Percentiles rank a stretch among this genome's conserved stretches.
Conservation (phyloP, 1,140 invertebrate species). For the Euwallacea similis region DNA sequence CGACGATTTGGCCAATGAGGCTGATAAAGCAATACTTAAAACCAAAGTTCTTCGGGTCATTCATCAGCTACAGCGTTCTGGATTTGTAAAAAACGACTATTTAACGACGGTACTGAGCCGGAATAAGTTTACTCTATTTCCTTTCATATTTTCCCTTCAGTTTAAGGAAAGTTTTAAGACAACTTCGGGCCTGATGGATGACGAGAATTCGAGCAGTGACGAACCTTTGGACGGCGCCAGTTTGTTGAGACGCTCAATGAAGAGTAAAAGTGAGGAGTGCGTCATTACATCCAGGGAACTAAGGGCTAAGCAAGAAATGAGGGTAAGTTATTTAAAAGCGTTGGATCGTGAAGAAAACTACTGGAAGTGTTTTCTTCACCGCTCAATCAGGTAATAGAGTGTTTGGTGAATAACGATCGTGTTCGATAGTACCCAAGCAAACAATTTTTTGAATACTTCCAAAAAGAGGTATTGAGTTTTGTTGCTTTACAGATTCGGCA, state of each 20-base stretch:
- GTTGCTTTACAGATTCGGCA: conserved; percentile 16
- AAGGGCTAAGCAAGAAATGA: conserved; percentile 10
- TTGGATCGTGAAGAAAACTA: background rate
- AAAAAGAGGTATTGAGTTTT: background rate
- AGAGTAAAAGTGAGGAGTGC: conserved; percentile 28
- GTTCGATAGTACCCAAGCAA: background rate
- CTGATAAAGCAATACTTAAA: conserved; percentile 93
- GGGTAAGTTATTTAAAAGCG: background rate
- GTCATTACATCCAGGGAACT: conserved; percentile 8
- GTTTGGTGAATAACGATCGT: too few relatives aligned
- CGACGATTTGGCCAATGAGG: conserved; percentile 79
- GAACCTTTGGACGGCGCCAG: conserved; percentile 51
- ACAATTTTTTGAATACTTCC: background rate
- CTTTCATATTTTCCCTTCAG: conserved; percentile 6
- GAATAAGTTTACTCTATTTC: too few relatives aligned
- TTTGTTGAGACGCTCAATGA: conserved; percentile 45
- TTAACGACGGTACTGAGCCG: too few relatives aligned
- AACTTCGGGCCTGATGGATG: conserved; percentile 52
- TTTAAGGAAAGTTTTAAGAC: conserved; percentile 19
- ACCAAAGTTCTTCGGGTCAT: conserved; percentile 88
- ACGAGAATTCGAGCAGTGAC: conserved; percentile 43
- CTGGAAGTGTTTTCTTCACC: too few relatives aligned
- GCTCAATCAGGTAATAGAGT: too few relatives aligned
- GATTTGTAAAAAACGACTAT: too few relatives aligned
- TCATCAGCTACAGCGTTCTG: conserved; percentile 59